Evolutionary conservation across 2,113 vertebrate species (phyloP).

Genomic region (Prunella fulvescens): DNA sequence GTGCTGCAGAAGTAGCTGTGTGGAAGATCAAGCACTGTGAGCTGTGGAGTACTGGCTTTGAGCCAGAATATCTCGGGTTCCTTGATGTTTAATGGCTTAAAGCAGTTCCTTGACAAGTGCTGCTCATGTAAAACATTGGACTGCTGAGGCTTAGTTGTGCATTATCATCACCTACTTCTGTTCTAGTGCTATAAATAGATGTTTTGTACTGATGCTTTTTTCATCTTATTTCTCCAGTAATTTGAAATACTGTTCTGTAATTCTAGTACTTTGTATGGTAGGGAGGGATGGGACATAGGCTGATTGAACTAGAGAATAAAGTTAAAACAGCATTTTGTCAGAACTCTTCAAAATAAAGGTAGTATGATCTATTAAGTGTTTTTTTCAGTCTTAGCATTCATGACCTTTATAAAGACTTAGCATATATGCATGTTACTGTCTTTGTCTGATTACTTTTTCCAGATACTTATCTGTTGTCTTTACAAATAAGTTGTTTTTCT

Average conservation of each 20-base stretch:
- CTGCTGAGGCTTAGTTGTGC: neutral
- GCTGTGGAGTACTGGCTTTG: neutral
- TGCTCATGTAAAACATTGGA: neutral
- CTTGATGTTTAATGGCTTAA: neutral
- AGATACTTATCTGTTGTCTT: neutral
- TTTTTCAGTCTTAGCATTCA: neutral
- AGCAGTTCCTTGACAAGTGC: neutral
- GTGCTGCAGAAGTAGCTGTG: neutral
- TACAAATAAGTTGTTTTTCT: neutral
- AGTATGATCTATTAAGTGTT: neutral
- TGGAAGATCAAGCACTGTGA: neutral
- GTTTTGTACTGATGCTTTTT: slow-evolving; percentile 24
- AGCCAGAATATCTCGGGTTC: neutral
- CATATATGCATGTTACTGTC: neutral
- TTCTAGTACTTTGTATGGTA: neutral
- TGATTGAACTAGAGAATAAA: neutral
- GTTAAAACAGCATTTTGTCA: neutral
- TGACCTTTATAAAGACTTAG: neutral
- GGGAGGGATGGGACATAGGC: neutral
- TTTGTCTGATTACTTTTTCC: neutral
- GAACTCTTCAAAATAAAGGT: neutral
- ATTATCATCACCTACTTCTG: slow-evolving; percentile 15
- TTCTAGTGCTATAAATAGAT: neutral
- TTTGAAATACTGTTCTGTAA: neutral
- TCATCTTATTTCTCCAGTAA: neutral